phyloP scores from a whole-genome alignment of 1,140 invertebrate genomes.

The Triops longicaudatus region DNA sequence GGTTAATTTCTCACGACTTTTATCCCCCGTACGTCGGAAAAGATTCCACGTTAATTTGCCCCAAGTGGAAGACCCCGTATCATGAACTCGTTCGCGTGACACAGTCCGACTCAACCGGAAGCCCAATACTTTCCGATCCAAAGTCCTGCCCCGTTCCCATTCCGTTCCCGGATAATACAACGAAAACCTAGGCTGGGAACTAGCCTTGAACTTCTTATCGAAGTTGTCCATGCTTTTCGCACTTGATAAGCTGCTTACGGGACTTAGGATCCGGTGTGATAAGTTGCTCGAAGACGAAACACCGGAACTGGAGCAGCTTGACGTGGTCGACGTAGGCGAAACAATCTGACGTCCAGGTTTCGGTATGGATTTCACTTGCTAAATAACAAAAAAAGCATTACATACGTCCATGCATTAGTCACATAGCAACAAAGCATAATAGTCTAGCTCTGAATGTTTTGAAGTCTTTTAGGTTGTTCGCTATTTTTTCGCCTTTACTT shows the following conservation, averaged over 20 bases:
- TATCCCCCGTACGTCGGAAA: conserved; percentile 37
- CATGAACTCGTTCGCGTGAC: conserved; percentile 29
- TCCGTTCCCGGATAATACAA: conserved; percentile 23
- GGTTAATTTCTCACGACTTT: neutral
- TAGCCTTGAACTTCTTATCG: conserved; percentile 31
- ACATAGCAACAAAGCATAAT: neutral
- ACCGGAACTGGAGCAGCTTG: conserved; percentile 44
- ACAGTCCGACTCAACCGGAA: conserved; percentile 29
- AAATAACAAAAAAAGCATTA: neutral
- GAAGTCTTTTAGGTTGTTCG: neutral
- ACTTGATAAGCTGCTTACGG: conserved; percentile 9
- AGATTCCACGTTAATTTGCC: conserved; percentile 54
- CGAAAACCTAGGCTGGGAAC: conserved; percentile 33
- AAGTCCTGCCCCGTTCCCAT: conserved; percentile 21
- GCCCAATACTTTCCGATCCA: conserved; percentile 29
- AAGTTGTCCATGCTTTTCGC: conserved; percentile 17
- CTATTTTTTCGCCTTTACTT: too few relatives aligned
- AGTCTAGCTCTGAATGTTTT: neutral
- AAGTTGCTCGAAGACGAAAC: conserved; percentile 45
- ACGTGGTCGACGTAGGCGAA: conserved; percentile 49
- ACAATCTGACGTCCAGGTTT: conserved; percentile 39
- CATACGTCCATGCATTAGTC: neutral
- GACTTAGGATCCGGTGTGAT: conserved; percentile 19
- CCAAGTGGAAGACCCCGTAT: conserved; percentile 25
- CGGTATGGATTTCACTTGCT: conserved; percentile 19